Evolutionary conservation across 2,113 vertebrate species (phyloP), one percentile per base, ranked within the genome.

Genomic region (Scytalopus superciliaris): DNA sequence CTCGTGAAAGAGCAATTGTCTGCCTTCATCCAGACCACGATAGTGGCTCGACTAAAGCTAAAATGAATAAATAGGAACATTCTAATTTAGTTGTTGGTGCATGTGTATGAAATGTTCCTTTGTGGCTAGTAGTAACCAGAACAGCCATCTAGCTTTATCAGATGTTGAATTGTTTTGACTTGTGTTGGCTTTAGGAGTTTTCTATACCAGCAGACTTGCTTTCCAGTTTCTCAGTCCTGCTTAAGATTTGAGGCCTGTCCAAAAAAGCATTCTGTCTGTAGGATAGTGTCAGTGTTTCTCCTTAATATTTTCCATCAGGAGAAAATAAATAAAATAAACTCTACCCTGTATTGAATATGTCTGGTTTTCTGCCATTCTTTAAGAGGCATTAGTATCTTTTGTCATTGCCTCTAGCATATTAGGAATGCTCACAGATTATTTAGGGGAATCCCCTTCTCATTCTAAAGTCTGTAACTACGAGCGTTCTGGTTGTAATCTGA

Each of bases 161-260:
- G 82, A 88, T 90, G 19, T 64, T 89, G 66, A 82, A 66, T 45
- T 94, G 94, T 86, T 88, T 80, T 68, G 74, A 75, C 84, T 92
- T 92, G 94, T 24, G 25, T 67, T 63, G 14, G 23, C 9, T 81
- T 80, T 62, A 89, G 50, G 52, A 93, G 33, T 76, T 94, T 85
- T 74, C 28, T 74, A 2, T 77, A 74, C n/a, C 6, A 44, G 50
- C 33, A 89, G 55, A 44, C 30, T 86, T 88, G 33, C 87, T 87
- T 91, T 83, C 19, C 35, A 74, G 9, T 79, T 86, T 80, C 57
- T 57, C 15, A 30, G 18, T 77, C 23, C 33, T 47, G 44, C 74
- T 74, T 57, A 83, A 69, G 35, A 27, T 50, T 81, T 77, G 79
- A 70, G 50, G 47, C 10, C 40, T 23, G 4, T 49, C 33, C 25